Base-by-base conservation (phyloP, 2,797 vertebrate genomes). In the Mus caroli region DNA sequence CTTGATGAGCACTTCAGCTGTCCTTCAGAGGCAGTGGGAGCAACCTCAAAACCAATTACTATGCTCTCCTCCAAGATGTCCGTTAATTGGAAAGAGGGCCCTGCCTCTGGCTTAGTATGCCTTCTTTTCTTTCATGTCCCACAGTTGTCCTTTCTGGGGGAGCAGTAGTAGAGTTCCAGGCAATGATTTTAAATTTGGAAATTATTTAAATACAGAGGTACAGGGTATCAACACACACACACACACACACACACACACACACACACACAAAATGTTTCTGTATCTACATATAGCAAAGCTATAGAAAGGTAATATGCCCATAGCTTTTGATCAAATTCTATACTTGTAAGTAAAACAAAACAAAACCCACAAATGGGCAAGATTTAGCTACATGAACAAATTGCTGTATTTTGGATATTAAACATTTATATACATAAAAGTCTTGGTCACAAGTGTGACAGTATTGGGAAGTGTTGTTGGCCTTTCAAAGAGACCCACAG, bases 11-110 rank as follows among this genome's bases (percentile, higher is more conserved):
- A 80, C 94, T 96, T 87, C 94, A 87, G 94, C 58, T 97, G 96
- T 96, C 96, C 96, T 96, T 97, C 97, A 97, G 96, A 97, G 97
- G 97, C 95, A 56, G 62, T 95, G 96, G 92, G 95, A 96, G 95
- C 95, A 95, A 94, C 91, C 97, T 82, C 97, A 94, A 94, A 97
- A 96, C 88, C 96, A 95, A 85, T 97, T 88, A 91, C 89, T 75
- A 92, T 92, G 96, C 84, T 94, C 58, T 94, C 87, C 94, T 94
- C 79, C 92, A 54, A 80, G 79, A 97, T 94, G 94, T 58, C 92
- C 78, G 60, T 91, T 96, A 92, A 96, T 80, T 91, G 92, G 91
- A 97, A 94, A 0, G 76, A 96, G 92, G 83, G 84, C 88, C 87
- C 43, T 96, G 96, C 96, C 92, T 92, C 96, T 94, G 96, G 93